A percentile compares a stretch with the other conserved stretches of the same genome.
Evolutionary conservation across 2,797 vertebrate genomes (phyloP).

Genomic region (Lemur catta): DNA sequence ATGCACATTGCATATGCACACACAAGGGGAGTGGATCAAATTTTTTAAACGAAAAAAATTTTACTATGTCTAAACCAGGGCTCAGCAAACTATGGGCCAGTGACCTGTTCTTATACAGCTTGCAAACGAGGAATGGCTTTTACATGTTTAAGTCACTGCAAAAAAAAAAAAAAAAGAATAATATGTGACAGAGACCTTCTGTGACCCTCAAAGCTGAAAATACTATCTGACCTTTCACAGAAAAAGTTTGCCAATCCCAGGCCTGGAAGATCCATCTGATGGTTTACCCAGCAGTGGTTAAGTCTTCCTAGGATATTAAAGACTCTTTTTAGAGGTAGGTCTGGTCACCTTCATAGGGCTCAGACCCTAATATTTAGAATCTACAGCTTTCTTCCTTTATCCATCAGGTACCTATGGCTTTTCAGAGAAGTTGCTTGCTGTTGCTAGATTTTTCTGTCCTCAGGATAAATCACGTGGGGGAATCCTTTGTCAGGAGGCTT

Average conservation of each 20-base stretch:
- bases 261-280: too few species aligned
- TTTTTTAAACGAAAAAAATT: neutral
- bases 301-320: neutral
- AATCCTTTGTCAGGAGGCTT: neutral
- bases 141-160: neutral
- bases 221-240: neutral
- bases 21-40: fast-evolving
- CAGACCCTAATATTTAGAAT: neutral
- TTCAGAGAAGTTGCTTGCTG: neutral
- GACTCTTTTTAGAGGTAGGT: neutral
- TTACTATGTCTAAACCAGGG: neutral
- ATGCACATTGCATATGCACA: neutral
- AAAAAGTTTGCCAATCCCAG: neutral
- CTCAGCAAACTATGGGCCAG: neutral
- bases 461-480: neutral
- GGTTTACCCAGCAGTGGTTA: neutral
- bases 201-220: neutral
- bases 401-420: neutral
- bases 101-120: neutral
- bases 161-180: neutral
- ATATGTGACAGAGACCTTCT: neutral
- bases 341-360: neutral
- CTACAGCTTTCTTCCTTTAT: neutral
- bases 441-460: neutral
- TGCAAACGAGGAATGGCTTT: neutral